These are phyloP conservation scores for Eonycteris spelaea DNA, from an alignment of 2,113 vertebrate species.

Conservation along the genomic window DNA sequence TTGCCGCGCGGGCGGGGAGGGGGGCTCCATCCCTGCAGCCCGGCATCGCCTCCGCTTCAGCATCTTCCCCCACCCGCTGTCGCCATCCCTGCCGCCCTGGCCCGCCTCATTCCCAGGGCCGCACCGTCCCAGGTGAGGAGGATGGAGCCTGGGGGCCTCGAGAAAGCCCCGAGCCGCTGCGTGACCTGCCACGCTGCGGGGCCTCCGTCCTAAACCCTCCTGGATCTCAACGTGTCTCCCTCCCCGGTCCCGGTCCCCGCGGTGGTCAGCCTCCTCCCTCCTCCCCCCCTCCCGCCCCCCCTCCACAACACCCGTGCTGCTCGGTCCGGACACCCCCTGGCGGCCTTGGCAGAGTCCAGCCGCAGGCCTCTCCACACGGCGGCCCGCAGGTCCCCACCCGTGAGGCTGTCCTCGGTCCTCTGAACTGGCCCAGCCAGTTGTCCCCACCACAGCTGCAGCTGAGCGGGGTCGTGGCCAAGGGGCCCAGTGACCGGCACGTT, in stretches of 20 bases:
- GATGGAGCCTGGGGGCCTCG: accelerated
- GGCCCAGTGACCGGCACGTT: background rate
- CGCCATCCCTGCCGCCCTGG: accelerated
- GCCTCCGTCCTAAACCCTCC: background rate
- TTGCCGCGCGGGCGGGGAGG: too few species aligned
- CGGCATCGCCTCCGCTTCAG: background rate
- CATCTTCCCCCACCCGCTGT: background rate
- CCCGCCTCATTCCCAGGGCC: background rate
- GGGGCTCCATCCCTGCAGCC: accelerated
- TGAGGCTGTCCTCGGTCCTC: background rate
- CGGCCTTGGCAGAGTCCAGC: accelerated
- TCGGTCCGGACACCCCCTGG: background rate
- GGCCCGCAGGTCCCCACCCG: accelerated
- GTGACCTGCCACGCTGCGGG: accelerated
- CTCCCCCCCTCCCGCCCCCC: background rate
- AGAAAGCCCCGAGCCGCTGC: background rate
- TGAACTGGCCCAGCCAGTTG: background rate
- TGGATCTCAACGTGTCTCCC: background rate
- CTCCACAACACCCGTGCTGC: accelerated
- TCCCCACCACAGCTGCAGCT: too few species aligned
- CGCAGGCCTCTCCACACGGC: accelerated
- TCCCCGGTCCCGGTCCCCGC: background rate
- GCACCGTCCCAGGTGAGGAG: accelerated
- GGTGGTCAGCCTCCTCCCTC: accelerated
- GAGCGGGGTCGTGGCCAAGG: background rate